These are phyloP conservation scores for Leucopsar rothschildi DNA, from an alignment of 2,113 vertebrate species.

Conservation along the genomic window DNA sequence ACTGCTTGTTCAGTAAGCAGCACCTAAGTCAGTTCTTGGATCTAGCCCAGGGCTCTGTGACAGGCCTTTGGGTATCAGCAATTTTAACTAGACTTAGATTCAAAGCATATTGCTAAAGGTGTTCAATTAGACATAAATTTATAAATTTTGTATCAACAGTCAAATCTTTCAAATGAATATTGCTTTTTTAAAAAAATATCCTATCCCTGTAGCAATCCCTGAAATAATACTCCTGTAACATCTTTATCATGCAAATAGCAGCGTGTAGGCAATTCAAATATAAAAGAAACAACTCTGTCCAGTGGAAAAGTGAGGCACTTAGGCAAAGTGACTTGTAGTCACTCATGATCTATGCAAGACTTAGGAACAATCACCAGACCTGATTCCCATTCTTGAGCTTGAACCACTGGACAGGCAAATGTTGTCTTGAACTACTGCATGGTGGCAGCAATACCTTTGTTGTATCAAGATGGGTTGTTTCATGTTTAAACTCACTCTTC, in stretches of 20 bases:
- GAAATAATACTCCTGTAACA: slow-evolving; percentile 57
- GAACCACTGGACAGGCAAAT: slow-evolving; percentile 39
- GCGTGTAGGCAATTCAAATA: slow-evolving; percentile 51
- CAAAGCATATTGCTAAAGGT: slow-evolving; percentile 31
- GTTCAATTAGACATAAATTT: slow-evolving; percentile 9
- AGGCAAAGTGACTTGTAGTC: slow-evolving; percentile 41
- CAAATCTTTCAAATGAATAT: slow-evolving; percentile 55
- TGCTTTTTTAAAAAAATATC: slow-evolving; percentile 48
- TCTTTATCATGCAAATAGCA: slow-evolving; percentile 58
- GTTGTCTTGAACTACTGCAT: not conserved
- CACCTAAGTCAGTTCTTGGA: slow-evolving; percentile 59
- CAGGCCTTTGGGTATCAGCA: slow-evolving; percentile 30
- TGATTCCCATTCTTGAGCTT: slow-evolving; percentile 37
- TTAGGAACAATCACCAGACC: not conserved
- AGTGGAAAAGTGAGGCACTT: slow-evolving; percentile 66
- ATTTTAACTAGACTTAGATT: not conserved
- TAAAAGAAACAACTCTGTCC: slow-evolving; percentile 29
- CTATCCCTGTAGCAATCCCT: slow-evolving; percentile 58
- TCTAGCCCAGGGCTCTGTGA: slow-evolving; percentile 54
- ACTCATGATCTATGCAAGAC: slow-evolving; percentile 18
- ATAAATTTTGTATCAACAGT: slow-evolving; percentile 59
- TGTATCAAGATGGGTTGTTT: not conserved
- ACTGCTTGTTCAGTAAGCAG: slow-evolving; percentile 44
- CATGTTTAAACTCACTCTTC: slow-evolving; percentile 10
- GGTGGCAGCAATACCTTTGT: not conserved